Evolutionary conservation across 2,113 vertebrate genomes (phyloP), one percentile per base, ranked within the genome.

Genomic region (Heterochromis multidens): DNA sequence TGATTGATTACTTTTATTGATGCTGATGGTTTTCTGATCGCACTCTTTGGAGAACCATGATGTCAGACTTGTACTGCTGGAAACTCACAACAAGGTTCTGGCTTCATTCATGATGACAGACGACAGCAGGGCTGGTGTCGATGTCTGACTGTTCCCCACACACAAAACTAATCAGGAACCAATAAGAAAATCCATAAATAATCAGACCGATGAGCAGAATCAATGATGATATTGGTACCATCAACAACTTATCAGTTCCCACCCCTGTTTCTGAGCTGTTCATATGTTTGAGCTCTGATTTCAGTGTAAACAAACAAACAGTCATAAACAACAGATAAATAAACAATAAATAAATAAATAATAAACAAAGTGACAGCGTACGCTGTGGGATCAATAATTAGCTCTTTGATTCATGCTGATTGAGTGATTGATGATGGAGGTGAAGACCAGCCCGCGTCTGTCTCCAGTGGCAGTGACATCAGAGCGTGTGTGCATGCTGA

Each of bases 401-500:
- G 63, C 13, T 85, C 40, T 79, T 21, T 52, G 35, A 52, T 29
- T 63, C 67, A 25, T 80, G 77, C 70, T 43, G 25, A 84, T 11
- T 6, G 54, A 85, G 14, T 6, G 17, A 43, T 4, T 37, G 37
- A 70, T 37, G 12, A 58, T 10, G 77, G 27, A 52, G 59, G 40
- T 17, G 78, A 79, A 37, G 21, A 23, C 31, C 13, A 11, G n/a
- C 54, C 9, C 27, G n/a, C 6, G 37, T 31, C 3, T 2, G 6
- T 37, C 62, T 21, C 81, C 58, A 25, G 56, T n/a, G 63, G 65
- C 67, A 80, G 88, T 91, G 91, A 88, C 89, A 85, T 86, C 87
- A 89, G 4, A 85, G 78, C 4, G 2, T 52, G 67, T 76, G 78
- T 67, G 77, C 2, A 4, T 84, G 81, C 79, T 81, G 60, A 91